Evolutionary conservation across 53 echinoderm and acorn worm species (phyloP).

Genomic region (Actinopyga echinites): DNA sequence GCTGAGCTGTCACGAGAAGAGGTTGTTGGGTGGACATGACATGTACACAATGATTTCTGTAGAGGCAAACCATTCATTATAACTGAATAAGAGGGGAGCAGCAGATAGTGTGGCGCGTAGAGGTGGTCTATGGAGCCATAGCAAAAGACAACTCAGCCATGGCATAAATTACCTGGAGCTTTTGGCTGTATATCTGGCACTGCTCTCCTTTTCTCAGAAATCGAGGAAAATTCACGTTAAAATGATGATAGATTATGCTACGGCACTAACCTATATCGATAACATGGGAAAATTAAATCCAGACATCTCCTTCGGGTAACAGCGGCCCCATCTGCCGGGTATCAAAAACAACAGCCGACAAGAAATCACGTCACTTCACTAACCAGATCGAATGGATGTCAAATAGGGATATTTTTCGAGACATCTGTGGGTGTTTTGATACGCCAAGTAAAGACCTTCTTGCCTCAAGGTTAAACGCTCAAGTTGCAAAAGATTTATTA

Average conservation of each 20-base stretch:
- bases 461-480: constrained; percentile 55
- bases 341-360: constrained; percentile 46
- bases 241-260: constrained; percentile 45
- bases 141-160: neutral
- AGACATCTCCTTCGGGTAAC: constrained; percentile 42
- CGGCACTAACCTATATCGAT: too few relatives aligned
- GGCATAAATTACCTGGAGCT: constrained; percentile 53
- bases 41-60: too few relatives aligned
- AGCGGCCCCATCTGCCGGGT: constrained; percentile 49
- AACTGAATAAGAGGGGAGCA: too few relatives aligned
- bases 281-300: constrained; percentile 57
- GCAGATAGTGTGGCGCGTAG: neutral
- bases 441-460: constrained; percentile 49
- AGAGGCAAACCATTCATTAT: too few relatives aligned
- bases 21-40: too few relatives aligned
- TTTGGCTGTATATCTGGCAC: neutral
- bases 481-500: constrained; percentile 43
- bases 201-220: constrained; percentile 21
- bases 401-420: constrained; percentile 9
- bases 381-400: constrained; percentile 66
- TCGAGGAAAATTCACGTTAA: constrained; percentile 8
- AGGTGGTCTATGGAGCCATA: constrained; percentile 25
- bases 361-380: constrained; percentile 47
- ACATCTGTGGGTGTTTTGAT: constrained; percentile 7
- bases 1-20: too few relatives aligned